Evolutionary conservation across 2,888 invertebrate species (phyloP), one percentile per base, ranked within the genome.

Genomic region (Fragum fragum): DNA sequence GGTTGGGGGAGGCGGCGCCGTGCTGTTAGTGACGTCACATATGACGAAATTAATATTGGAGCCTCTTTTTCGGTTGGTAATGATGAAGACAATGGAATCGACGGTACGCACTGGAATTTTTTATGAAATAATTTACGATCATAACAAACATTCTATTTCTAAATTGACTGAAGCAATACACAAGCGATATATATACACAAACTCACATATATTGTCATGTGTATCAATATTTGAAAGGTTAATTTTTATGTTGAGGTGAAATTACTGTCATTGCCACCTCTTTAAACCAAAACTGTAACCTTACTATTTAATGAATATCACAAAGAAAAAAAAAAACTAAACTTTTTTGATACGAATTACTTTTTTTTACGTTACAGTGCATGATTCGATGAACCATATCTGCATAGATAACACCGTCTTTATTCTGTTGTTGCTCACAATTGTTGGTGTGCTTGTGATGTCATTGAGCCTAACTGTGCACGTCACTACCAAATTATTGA

Each of bases 41-140:
- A 73, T 73, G 81, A 83, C 53, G 81, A 76, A n/a, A n/a, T 86
- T 0, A 83, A 76, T 59, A 81, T 86, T 21, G 86, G 86, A 21
- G 79, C 84, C 42, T 70, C 79, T n/a, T 66, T 85, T 47, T 74
- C 73, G 0, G 81, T 85, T 16, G 84, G 84, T 5, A 72, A 76
- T 11, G 53, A 70, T 21, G 21, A 42, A 23, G 47, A 68, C 9
- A 28, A 11, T 16, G 9, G 5, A 42, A 6, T 18, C 14, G 11
- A 42, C 3, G 28, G 68, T 68, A 28, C 32, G 32, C 32, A 36
- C 3, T 6, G 32, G 9, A 9, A 36, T 36, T n/a, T n/a, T n/a
- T n/a, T n/a, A n/a, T n/a, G n/a, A n/a, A n/a, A n/a, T n/a, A n/a
- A n/a, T n/a, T n/a, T n/a, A n/a, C n/a, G n/a, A n/a, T n/a, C n/a